Evolutionary conservation across 2,113 vertebrate genomes (phyloP).

Genomic region (Fulica atra): DNA sequence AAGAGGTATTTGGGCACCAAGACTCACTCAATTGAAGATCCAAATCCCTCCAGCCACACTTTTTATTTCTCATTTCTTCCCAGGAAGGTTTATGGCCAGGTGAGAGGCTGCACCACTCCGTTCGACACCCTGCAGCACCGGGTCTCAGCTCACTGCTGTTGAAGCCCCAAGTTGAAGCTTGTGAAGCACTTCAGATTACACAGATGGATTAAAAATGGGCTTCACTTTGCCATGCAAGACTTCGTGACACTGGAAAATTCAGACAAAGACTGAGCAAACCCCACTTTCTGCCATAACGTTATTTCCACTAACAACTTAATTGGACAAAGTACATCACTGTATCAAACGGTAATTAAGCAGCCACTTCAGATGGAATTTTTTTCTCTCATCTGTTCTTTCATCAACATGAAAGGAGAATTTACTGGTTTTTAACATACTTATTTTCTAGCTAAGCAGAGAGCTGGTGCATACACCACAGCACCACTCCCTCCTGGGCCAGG

Average conservation of each 20-base stretch:
- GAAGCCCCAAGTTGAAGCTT: accelerated
- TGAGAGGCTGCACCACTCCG: not conserved
- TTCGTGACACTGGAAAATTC: not conserved
- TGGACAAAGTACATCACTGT: not conserved
- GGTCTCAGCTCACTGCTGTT: not conserved
- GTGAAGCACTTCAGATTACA: not conserved
- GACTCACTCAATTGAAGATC: not conserved
- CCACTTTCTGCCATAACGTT: not conserved
- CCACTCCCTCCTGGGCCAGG: accelerated
- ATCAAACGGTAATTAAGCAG: slow-evolving; percentile 1
- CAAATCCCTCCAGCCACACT: not conserved
- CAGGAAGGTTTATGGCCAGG: not conserved
- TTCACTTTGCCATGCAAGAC: not conserved
- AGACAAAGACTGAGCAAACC: not conserved
- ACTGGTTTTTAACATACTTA: not conserved
- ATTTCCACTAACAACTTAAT: not conserved
- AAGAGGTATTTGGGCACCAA: not conserved
- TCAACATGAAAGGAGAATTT: not conserved
- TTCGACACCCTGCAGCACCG: not conserved
- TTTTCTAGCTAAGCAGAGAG: not conserved
- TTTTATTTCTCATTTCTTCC: not conserved
- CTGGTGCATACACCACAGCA: accelerated
- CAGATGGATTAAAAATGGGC: not conserved
- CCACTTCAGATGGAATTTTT: not conserved
- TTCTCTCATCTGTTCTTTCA: slow-evolving; percentile 10